Base-by-base conservation (phyloP, 2,888 invertebrate genomes). In the Brachypterus glaber region DNA sequence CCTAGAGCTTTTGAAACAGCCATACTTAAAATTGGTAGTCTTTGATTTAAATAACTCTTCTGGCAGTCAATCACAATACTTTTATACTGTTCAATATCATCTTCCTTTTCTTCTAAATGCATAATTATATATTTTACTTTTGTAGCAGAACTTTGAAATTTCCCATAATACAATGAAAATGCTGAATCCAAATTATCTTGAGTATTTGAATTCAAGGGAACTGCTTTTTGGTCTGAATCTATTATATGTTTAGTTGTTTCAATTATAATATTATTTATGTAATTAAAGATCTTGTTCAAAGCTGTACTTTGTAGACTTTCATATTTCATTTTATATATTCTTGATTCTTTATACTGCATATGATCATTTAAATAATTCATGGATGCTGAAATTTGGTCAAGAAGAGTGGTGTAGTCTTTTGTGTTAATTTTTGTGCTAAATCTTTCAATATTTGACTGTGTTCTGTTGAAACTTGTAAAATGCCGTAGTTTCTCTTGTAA, bases 61-160 rank as follows among this genome's bases (percentile, higher is more conserved):
- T 92, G 86, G 46, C 89, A 78, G 57, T 93, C 92, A 2, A 68
- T 62, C 21, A 91, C 67, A 7, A 87, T 69, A 26, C 77, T 76
- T 45, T 79, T 79, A 55, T 69, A 91, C 75, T 89, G 88, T 25
- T 77, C 69, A 58, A 79, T 79, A 42, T 71, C 75, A 34, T 79
- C 77, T 0, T 81, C 71, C 36, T 91, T 74, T 1, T 74, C 69
- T 63, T 96, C 95, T 16, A 96, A 73, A 52, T 91, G 79, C 43
- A 79, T 76, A 29, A 93, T 81, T 5, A 96, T 74, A 40, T 79
- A 74, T 53, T 78, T 84, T 1, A 93, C 73, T 59, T 89, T 85
- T 0, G 84, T 80, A 0, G 95, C 82, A n/a, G 88, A 84, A 0
- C 89, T 84, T 61, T 93, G 88, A 62, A 96, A 97, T 66, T 92